Conservation (phyloP, 2,797 vertebrate species). For the Lutjanus argentimaculatus region DNA sequence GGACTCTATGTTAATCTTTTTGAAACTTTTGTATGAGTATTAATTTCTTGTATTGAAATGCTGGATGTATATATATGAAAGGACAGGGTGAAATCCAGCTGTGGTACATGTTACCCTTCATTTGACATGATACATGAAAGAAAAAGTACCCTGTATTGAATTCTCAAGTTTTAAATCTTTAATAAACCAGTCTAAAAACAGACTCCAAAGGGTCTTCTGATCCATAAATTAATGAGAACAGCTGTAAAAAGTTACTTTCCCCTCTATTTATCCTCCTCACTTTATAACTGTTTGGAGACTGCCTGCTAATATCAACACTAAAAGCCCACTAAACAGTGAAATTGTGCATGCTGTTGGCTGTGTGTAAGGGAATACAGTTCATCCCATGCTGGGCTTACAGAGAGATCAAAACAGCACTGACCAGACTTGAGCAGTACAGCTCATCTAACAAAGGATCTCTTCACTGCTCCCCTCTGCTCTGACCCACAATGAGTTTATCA, state of each 20-base stretch:
- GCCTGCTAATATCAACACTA: constrained; percentile 1
- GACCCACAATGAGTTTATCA: constrained; percentile 73
- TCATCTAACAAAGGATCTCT: constrained; percentile 77
- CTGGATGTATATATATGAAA: neutral
- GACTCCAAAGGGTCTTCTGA: neutral
- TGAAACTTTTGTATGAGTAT: neutral
- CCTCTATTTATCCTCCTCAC: neutral
- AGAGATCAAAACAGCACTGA: constrained; percentile 59
- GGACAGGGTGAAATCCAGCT: neutral
- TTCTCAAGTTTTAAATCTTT: neutral
- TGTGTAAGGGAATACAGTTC: constrained; percentile 33
- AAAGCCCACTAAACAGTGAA: constrained; percentile 10
- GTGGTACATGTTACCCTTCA: neutral
- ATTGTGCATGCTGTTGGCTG: constrained; percentile 24
- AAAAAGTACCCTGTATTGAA: neutral
- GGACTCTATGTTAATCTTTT: neutral
- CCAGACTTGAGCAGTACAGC: constrained; percentile 41
- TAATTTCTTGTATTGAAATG: neutral
- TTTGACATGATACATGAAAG: constrained; percentile 3
- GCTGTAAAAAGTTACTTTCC: neutral
- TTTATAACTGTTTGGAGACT: constrained; percentile 16
- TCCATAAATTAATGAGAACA: neutral
- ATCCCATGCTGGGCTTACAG: constrained; percentile 26
- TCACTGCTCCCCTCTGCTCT: constrained; percentile 66
- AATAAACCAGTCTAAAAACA: constrained; percentile 6